A percentile compares a stretch with the other conserved stretches of the same genome.
phyloP scores from a whole-genome alignment of 2,888 invertebrate genomes.

The Harmothoe impar region DNA sequence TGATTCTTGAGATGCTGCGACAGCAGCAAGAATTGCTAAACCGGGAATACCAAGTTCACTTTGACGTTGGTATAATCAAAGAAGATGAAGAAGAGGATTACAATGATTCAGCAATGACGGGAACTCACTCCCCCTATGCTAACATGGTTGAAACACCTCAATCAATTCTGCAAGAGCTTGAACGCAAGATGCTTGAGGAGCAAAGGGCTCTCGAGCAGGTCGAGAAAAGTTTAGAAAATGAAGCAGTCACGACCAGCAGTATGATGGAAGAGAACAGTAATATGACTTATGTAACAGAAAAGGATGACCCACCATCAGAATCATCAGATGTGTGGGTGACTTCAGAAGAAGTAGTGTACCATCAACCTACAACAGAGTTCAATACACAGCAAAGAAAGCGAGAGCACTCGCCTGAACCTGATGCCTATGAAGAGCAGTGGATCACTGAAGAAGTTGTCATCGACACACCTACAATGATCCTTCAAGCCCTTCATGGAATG shows the following conservation, averaged over 20 bases:
- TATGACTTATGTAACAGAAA: not conserved
- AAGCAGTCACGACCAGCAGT: conserved; percentile 17
- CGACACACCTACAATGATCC: conserved; percentile 64
- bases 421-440: conserved; percentile 43
- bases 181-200: conserved; percentile 50
- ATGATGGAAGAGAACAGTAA: not conserved
- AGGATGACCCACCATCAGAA: conserved; percentile 62
- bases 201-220: conserved; percentile 2
- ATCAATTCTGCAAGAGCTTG: conserved; percentile 61
- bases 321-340: conserved; percentile 68
- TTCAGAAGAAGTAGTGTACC: conserved; percentile 63
- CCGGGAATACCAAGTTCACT: conserved; percentile 55
- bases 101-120: not conserved
- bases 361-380: not conserved
- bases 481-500: conserved; percentile 38
- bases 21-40: conserved; percentile 65
- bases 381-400: conserved; percentile 17
- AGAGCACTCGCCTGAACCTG: conserved; percentile 56
- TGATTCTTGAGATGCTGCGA: conserved; percentile 63
- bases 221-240: not conserved
- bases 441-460: conserved; percentile 65
- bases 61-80: conserved; percentile 28
- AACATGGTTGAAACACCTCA: conserved; percentile 60
- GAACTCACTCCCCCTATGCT: conserved; percentile 2
- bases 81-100: conserved; percentile 46